Evolutionary conservation across 2,113 vertebrate genomes (phyloP).

Genomic region (Ceratotherium simum): DNA sequence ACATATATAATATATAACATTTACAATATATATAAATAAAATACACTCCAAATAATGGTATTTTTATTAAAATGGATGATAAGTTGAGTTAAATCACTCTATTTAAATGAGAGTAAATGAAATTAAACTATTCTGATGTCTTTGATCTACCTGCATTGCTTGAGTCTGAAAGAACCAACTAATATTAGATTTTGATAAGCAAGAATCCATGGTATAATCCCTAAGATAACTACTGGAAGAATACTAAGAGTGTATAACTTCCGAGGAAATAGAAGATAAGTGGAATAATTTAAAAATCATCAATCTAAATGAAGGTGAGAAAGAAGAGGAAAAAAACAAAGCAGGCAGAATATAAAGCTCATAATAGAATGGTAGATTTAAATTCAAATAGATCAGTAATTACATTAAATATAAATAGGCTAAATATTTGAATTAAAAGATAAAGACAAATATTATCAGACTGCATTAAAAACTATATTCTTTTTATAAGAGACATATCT

Average conservation of each 20-base stretch:
- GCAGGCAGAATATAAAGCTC: neutral
- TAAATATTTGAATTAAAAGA: conserved; percentile 38
- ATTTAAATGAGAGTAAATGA: neutral
- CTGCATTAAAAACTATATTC: neutral
- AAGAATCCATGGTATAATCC: neutral
- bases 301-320: neutral
- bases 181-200: conserved; percentile 14
- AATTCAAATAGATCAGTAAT: conserved; percentile 10
- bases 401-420: conserved; percentile 42
- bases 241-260: neutral
- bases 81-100: neutral
- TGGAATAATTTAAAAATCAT: neutral
- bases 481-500: neutral
- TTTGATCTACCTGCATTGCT: neutral
- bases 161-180: conserved; percentile 34
- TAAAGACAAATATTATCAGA: conserved; percentile 13
- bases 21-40: neutral
- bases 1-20: neutral
- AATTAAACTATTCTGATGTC: conserved; percentile 19
- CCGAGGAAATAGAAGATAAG: neutral
- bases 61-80: neutral
- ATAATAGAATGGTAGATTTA: conserved; percentile 24
- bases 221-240: neutral
- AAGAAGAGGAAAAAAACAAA: neutral
- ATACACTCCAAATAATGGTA: neutral